Conservation (phyloP, 2,113 vertebrate genomes). For the rat (Rattus norvegicus) region GRCr8 NC_086019.1:190086001-190086500, state of each 20-base stretch:
- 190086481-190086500: background rate
- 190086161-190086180: background rate
- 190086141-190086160: constrained; percentile 37
- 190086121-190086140: constrained; percentile 38
- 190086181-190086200: background rate
- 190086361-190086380: background rate
- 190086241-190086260: background rate
- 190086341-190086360: background rate
- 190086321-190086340: background rate
- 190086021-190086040: background rate
- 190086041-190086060: background rate
- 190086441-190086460: background rate
- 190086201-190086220: background rate
- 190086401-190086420: background rate
- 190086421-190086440: background rate
- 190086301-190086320: background rate
- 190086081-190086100: constrained; percentile 39
- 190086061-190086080: constrained; percentile 69
- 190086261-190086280: background rate
- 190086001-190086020: constrained; percentile 69
- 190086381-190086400: background rate
- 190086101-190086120: background rate
- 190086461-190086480: background rate
- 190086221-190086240: background rate
- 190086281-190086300: background rate